Conservation (phyloP, 2,797 vertebrate genomes). For the Coccyzus lansbergi region DNA sequence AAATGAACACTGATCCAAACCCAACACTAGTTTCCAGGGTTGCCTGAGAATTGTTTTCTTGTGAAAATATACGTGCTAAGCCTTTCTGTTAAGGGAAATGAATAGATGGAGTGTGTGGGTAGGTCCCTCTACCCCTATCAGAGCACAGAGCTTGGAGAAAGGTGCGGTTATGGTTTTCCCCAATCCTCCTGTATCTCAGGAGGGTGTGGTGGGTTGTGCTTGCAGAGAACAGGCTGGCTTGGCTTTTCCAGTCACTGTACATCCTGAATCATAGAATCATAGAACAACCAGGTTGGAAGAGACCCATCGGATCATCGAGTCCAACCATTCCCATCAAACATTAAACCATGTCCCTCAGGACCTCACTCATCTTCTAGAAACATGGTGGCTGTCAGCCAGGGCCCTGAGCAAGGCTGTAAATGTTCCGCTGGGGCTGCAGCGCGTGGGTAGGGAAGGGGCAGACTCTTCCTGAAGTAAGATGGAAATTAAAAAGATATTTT, state of each 20-base stretch:
- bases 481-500: constrained; percentile 60
- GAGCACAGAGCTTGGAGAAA: not conserved
- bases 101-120: not conserved
- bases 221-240: not conserved
- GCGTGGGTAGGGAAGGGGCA: not conserved
- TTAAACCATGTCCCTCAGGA: too few species aligned
- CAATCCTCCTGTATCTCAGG: fast-evolving
- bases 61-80: not conserved
- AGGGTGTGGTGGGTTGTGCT: not conserved
- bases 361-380: not conserved
- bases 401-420: not conserved
- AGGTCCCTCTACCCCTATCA: not conserved
- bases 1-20: constrained; percentile 5
- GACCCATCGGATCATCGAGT: too few species aligned
- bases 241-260: not conserved
- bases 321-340: too few species aligned
- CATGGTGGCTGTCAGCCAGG: constrained; percentile 6
- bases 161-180: fast-evolving
- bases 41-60: constrained; percentile 4
- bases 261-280: too few species aligned
- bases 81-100: not conserved
- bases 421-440: constrained; percentile 21
- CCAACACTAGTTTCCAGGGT: not conserved
- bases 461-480: constrained; percentile 33
- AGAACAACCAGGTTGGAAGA: too few species aligned